phyloP scores from a whole-genome alignment of 2,888 invertebrate genomes.

The Bibio marci region DNA sequence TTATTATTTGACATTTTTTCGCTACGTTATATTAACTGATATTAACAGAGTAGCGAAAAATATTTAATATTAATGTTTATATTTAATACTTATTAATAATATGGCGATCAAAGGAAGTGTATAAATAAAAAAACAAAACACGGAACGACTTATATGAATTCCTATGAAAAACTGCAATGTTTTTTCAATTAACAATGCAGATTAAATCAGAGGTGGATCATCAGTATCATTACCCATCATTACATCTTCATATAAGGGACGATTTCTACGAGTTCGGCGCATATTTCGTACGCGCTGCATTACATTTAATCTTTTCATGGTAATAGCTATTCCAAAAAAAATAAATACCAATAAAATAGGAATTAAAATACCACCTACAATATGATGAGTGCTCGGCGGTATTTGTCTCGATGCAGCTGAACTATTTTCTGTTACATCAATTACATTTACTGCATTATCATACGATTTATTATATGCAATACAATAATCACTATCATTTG shows the following conservation, averaged over 20 bases:
- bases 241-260: slow-evolving; percentile 16
- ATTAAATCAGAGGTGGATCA: slow-evolving; percentile 15
- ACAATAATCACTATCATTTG: not conserved
- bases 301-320: slow-evolving; percentile 13
- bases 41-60: too few relatives aligned
- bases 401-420: not conserved
- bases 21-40: too few relatives aligned
- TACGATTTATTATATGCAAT: not conserved
- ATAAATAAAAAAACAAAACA: too few relatives aligned
- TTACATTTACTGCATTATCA: too few relatives aligned
- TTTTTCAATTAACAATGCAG: too few relatives aligned
- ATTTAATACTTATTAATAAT: too few relatives aligned
- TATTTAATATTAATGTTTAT: too few relatives aligned
- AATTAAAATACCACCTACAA: slow-evolving; percentile 15
- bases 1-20: too few relatives aligned
- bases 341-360: slow-evolving; percentile 14
- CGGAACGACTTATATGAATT: too few relatives aligned
- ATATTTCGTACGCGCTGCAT: slow-evolving; percentile 13
- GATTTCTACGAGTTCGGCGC: slow-evolving; percentile 13
- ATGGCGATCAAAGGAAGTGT: too few relatives aligned
- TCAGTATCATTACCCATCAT: slow-evolving; percentile 17
- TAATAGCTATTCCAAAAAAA: slow-evolving; percentile 13
- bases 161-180: too few relatives aligned
- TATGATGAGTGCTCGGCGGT: slow-evolving; percentile 12
- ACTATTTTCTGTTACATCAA: too few relatives aligned